A percentile compares a stretch with the other conserved stretches of the same genome.
These are phyloP conservation scores for Mimumesa dahlbomi DNA, from an alignment of 2,888 invertebrate genomes.

Conservation along the genomic window DNA sequence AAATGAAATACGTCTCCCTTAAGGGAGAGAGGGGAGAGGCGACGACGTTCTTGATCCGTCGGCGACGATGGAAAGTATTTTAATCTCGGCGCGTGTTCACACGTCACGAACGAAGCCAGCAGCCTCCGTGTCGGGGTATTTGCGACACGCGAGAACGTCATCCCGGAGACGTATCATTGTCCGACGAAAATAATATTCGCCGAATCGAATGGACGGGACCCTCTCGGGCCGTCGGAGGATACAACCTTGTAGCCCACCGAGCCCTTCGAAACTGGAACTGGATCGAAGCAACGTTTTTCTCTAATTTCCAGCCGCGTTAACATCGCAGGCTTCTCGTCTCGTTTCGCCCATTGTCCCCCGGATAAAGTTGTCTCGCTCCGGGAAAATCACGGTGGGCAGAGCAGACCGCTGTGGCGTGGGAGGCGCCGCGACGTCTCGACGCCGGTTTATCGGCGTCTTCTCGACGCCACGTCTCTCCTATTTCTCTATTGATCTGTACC, in stretches of 20 bases:
- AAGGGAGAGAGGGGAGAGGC: slow-evolving; percentile 26
- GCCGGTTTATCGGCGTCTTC: slow-evolving; percentile 51
- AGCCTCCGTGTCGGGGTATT: background rate
- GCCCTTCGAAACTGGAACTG: no score
- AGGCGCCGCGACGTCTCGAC: slow-evolving; percentile 76
- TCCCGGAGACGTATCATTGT: no score
- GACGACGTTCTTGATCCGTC: slow-evolving; percentile 27
- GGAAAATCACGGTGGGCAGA: no score
- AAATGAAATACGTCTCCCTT: slow-evolving; percentile 58
- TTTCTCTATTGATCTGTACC: no score
- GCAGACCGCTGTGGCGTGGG: no score
- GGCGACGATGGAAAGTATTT: slow-evolving; percentile 48
- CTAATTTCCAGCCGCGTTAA: no score
- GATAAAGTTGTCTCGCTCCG: no score
- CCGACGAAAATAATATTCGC: slow-evolving; percentile 19
- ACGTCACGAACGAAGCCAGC: slow-evolving; percentile 13
- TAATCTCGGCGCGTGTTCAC: slow-evolving; percentile 51
- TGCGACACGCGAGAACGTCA: no score
- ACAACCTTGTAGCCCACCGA: no score
- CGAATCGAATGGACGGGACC: slow-evolving; percentile 5
- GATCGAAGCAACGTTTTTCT: no score
- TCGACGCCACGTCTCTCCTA: slow-evolving; percentile 7
- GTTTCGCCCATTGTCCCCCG: no score
- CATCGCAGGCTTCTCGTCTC: no score
- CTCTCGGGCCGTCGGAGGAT: slow-evolving; percentile 25